These are phyloP conservation scores for Hylaeus anthracinus DNA, from an alignment of 1,140 invertebrate species.

Conservation along the genomic window DNA sequence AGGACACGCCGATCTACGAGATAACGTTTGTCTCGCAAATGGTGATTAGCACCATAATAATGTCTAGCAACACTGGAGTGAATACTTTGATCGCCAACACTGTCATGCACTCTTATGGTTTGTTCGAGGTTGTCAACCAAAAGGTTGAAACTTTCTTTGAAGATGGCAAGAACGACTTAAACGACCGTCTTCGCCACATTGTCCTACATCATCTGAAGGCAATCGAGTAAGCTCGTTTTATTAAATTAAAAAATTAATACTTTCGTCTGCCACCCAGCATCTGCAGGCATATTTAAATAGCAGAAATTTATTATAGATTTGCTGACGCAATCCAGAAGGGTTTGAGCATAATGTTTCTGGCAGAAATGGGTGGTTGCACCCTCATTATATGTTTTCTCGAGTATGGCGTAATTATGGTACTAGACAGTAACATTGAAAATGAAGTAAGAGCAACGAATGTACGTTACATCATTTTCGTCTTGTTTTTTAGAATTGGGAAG, in stretches of 20 bases:
- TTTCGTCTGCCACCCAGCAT: no score
- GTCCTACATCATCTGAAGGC: slow-evolving; percentile 67
- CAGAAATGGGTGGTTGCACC: slow-evolving; percentile 75
- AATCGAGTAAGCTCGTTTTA: slow-evolving; percentile 59
- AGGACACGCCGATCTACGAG: slow-evolving; percentile 71
- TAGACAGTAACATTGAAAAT: neutral
- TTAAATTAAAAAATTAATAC: no score
- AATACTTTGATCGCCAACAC: slow-evolving; percentile 72
- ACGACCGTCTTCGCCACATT: slow-evolving; percentile 41
- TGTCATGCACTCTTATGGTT: slow-evolving; percentile 71
- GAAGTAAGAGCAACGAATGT: neutral
- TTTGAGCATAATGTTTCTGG: slow-evolving; percentile 74
- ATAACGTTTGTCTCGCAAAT: slow-evolving; percentile 73
- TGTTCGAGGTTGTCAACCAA: slow-evolving; percentile 69
- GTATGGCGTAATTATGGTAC: slow-evolving; percentile 72
- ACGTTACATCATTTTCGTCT: neutral
- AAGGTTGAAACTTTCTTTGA: slow-evolving; percentile 59
- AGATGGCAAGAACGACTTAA: neutral
- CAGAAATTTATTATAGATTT: slow-evolving; percentile 64
- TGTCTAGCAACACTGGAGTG: slow-evolving; percentile 74
- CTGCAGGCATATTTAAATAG: no score
- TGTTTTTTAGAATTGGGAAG: slow-evolving; percentile 70
- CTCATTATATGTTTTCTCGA: slow-evolving; percentile 77
- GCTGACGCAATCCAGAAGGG: slow-evolving; percentile 71
- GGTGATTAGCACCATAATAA: slow-evolving; percentile 73